These are phyloP conservation scores for Campylomormyrus tamandua DNA, from an alignment of 2,113 vertebrate genomes.

Conservation along the genomic window DNA sequence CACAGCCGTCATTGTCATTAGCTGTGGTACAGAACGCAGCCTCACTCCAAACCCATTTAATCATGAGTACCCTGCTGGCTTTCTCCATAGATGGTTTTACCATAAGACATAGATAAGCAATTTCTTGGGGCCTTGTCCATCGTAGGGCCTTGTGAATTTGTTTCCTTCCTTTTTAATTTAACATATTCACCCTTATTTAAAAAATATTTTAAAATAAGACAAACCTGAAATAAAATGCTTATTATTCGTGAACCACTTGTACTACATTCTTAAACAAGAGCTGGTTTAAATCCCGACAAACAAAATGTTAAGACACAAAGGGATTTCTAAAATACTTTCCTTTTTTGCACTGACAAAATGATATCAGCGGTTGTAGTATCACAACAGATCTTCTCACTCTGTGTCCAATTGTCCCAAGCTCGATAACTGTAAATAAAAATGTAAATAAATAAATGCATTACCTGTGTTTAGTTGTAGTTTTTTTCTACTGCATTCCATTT, in stretches of 20 bases:
- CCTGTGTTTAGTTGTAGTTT: not conserved
- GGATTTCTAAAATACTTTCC: not conserved
- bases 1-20: not conserved
- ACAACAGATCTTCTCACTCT: not conserved
- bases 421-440: not conserved
- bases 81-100: not conserved
- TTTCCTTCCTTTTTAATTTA: not conserved
- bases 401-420: not conserved
- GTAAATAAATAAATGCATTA: not conserved
- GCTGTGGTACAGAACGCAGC: not conserved
- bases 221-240: not conserved
- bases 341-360: not conserved
- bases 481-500: not conserved
- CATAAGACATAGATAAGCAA: not conserved
- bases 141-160: not conserved
- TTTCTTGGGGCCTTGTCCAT: not conserved
- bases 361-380: not conserved
- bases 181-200: not conserved
- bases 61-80: not conserved
- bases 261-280: not conserved
- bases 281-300: not conserved
- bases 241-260: not conserved
- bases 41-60: not conserved
- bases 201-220: not conserved
- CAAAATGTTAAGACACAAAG: not conserved